Evolutionary conservation across 2,888 invertebrate species (phyloP), one percentile per base, ranked within the genome.

Genomic region (Pollenia amentaria): DNA sequence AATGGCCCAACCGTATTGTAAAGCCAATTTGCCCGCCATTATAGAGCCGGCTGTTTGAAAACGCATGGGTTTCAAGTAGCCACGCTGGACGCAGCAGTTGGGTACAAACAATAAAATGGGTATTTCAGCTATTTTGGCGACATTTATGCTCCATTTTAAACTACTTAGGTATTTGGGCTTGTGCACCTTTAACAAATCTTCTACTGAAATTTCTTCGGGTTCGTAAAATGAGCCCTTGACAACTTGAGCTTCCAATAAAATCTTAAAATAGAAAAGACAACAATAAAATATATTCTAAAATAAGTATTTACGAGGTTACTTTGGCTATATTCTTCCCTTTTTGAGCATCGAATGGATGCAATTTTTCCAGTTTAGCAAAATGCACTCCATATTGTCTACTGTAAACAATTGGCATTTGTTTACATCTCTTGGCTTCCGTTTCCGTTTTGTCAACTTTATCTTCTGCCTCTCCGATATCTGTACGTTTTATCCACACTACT

Each of bases 311-410:
- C 62, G 38, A 14, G 6, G 14, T 87, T 93, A 96, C 96, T 94
- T 95, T 94, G 89, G 95, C 95, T 88, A 98, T 95, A 91, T 96
- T 95, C 85, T 96, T 95, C 96, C 98, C 98, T 94, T 98, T 98
- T 88, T 95, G 95, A 0, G 98, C 95, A 94, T 98, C 98, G 92
- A 98, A 98, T 0, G 97, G 96, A 94, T 98, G 98, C 12, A 97
- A 94, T 92, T 95, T 97, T 92, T 98, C 97, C 83, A 98, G 93
- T 12, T 97, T 97, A 90, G 95, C 94, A 92, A 97, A 97, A 44
- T 95, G 95, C 46, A 98, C 97, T 92, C 97, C 97, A 92, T 98
- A 98, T 78, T 95, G 95, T 16, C 95, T 94, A 87, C 96, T 94
- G 91, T 97, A 98, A 2, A 98, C 95, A 82, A 98, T 95, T 0